These are phyloP conservation scores for Gnatocerus cornutus DNA, from an alignment of 2,888 invertebrate species.

Conservation along the genomic window DNA sequence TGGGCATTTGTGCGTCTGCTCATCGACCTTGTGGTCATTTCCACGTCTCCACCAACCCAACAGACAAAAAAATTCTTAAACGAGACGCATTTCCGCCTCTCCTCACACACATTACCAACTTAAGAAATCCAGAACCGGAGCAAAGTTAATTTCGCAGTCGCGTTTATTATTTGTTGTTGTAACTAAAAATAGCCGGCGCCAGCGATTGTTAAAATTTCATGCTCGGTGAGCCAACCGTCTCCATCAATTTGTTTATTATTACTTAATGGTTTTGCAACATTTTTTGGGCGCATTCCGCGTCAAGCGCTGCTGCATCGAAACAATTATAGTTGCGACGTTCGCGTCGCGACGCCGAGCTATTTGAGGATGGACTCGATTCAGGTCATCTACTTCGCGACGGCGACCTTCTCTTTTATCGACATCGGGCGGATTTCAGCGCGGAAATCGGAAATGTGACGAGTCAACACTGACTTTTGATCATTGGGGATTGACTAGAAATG, in stretches of 20 bases:
- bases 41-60: not conserved
- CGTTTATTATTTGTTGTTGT: constrained; percentile 57
- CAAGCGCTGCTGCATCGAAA: constrained; percentile 28
- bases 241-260: constrained; percentile 34
- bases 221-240: constrained; percentile 11
- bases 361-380: constrained; percentile 55
- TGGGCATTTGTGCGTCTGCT: constrained; percentile 2
- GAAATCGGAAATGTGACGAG: constrained; percentile 35
- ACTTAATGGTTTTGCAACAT: constrained; percentile 21
- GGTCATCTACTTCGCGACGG: constrained; percentile 50
- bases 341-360: constrained; percentile 52
- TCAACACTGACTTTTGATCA: constrained; percentile 27
- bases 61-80: constrained; percentile 1
- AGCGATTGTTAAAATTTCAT: constrained; percentile 56
- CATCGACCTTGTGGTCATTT: constrained; percentile 16
- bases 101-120: not conserved
- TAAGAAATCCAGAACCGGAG: constrained; percentile 1
- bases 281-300: constrained; percentile 37
- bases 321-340: constrained; percentile 50
- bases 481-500: constrained; percentile 28
- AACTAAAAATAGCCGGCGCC: constrained; percentile 61
- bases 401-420: constrained; percentile 31
- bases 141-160: constrained; percentile 4
- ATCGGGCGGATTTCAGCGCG: constrained; percentile 3
- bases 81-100: constrained; percentile 13